Conservation (phyloP, 2,888 invertebrate genomes). For the Drosophila infuscata region DNA sequence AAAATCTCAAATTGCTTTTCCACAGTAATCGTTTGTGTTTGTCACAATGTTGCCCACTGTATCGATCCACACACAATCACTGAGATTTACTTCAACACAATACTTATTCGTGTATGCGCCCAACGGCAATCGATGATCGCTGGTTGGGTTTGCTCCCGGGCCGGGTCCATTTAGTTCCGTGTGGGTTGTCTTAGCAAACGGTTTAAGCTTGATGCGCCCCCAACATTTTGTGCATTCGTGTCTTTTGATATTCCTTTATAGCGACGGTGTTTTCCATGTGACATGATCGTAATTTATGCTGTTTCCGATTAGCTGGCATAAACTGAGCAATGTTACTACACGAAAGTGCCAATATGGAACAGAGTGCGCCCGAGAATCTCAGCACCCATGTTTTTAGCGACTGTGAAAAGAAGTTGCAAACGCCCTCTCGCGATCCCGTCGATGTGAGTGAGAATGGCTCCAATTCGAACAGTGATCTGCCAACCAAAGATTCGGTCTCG, state of each 20-base stretch:
- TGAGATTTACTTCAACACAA: constrained; percentile 68
- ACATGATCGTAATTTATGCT: constrained; percentile 28
- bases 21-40: background rate
- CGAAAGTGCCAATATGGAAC: constrained; percentile 67
- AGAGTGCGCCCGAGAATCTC: constrained; percentile 71
- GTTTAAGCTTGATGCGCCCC: constrained; percentile 58
- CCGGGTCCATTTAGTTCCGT: constrained; percentile 76
- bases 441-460: constrained; percentile 30
- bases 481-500: constrained; percentile 50
- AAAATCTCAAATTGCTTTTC: background rate
- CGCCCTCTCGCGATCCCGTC: constrained; percentile 25
- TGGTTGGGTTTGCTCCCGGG: constrained; percentile 59
- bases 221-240: constrained; percentile 3
- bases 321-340: constrained; percentile 63
- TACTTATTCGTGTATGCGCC: constrained; percentile 53
- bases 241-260: constrained; percentile 11
- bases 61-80: constrained; percentile 45
- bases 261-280: constrained; percentile 62
- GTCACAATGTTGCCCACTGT: constrained; percentile 45
- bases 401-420: constrained; percentile 50
- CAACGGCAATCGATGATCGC: constrained; percentile 74
- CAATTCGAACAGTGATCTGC: constrained; percentile 44
- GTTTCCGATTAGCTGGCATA: constrained; percentile 17
- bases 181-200: constrained; percentile 81
- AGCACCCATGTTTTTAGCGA: constrained; percentile 68